These are phyloP conservation scores for Sarcophaga caerulescens DNA, from an alignment of 2,888 invertebrate species.

Conservation along the genomic window DNA sequence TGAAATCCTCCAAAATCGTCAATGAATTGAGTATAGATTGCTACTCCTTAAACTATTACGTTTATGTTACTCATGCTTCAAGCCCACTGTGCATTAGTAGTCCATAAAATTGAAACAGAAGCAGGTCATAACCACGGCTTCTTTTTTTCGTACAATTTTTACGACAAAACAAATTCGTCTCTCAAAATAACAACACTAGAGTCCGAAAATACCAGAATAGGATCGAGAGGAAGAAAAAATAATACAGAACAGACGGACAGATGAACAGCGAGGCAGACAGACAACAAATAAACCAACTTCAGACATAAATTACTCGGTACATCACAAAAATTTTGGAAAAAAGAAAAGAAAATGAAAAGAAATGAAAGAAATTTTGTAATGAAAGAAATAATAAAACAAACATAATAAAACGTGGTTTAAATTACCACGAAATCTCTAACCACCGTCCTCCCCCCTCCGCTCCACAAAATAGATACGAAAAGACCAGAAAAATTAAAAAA, in stretches of 20 bases:
- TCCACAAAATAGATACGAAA: not conserved
- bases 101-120: constrained; percentile 32
- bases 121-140: constrained; percentile 42
- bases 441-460: not conserved
- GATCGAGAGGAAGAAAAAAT: not conserved
- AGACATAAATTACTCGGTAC: constrained; percentile 21
- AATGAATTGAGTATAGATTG: not conserved
- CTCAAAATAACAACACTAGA: not conserved
- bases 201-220: constrained; percentile 4
- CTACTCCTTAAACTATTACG: not conserved
- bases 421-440: constrained; percentile 16
- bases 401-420: constrained; percentile 46
- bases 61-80: not conserved
- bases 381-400: constrained; percentile 43
- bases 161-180: constrained; percentile 16
- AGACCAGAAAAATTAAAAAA: not conserved
- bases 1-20: too few species aligned
- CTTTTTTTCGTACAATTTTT: not conserved
- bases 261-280: not conserved
- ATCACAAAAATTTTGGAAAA: constrained; percentile 10
- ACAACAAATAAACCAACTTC: not conserved
- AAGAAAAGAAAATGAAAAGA: constrained; percentile 4
- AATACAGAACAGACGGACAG: not conserved
- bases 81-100: constrained; percentile 38
- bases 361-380: not conserved